phyloP scores from a whole-genome alignment of 2,113 vertebrate genomes.

The Hipposideros armiger region DNA sequence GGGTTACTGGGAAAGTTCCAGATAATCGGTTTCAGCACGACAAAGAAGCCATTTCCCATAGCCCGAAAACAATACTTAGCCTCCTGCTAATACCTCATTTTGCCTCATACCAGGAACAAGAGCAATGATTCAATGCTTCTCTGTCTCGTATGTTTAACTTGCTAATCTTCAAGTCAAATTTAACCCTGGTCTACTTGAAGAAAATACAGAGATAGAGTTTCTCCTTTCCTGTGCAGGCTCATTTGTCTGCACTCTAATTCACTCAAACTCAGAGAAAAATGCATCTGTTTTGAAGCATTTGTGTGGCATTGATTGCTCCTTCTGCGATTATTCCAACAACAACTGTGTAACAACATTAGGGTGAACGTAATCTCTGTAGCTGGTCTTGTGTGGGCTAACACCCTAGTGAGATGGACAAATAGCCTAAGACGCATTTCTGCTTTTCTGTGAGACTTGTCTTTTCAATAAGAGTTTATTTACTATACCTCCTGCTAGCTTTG shows the following conservation, averaged over 20 bases:
- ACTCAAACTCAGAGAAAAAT: conserved; percentile 76
- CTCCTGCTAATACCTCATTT: neutral
- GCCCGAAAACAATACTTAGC: neutral
- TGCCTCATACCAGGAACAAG: neutral
- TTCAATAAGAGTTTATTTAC: conserved; percentile 77
- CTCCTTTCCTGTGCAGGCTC: conserved; percentile 44
- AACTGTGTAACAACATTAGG: conserved; percentile 71
- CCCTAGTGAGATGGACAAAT: conserved; percentile 80
- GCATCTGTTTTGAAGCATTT: conserved; percentile 78
- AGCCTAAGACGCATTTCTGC: conserved; percentile 64
- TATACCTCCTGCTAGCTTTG: conserved; percentile 68
- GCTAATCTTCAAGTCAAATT: conserved; percentile 30
- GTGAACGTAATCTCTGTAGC: conserved; percentile 83
- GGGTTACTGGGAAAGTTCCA: neutral
- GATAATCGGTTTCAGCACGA: neutral
- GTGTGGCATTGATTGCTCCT: conserved; percentile 82
- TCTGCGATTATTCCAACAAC: conserved; percentile 77
- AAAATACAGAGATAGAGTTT: conserved; percentile 57
- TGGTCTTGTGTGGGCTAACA: conserved; percentile 71
- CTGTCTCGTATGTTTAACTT: conserved; percentile 50
- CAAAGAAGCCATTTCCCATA: neutral
- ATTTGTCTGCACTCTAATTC: conserved; percentile 71
- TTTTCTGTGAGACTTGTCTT: conserved; percentile 77
- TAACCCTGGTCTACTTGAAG: neutral
- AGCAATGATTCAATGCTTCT: neutral